Conservation (phyloP, 2,113 vertebrate species). For the Nothocercus nigrocapillus region DNA sequence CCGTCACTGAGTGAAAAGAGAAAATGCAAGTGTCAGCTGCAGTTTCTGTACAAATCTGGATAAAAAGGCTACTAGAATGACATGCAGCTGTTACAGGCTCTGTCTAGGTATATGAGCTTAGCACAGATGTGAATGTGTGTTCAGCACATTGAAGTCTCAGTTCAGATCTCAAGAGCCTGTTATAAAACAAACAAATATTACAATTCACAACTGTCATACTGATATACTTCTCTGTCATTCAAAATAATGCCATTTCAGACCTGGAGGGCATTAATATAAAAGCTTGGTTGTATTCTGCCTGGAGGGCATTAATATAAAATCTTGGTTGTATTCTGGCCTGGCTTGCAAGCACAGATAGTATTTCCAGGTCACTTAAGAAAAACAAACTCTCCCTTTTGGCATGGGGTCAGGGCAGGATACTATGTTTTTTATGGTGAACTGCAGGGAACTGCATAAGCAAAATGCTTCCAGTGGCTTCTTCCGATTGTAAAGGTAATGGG, state of each 20-base stretch:
- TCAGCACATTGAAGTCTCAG: not conserved
- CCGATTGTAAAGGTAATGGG: not conserved
- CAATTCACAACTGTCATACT: not conserved
- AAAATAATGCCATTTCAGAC: not conserved
- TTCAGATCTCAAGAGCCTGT: not conserved
- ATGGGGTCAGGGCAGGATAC: not conserved
- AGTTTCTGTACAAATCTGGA: not conserved
- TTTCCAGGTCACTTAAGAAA: not conserved
- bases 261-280: not conserved
- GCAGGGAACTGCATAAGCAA: not conserved
- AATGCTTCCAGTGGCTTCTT: not conserved
- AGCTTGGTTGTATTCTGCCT: not conserved
- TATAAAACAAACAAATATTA: not conserved
- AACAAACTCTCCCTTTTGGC: not conserved
- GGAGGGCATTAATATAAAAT: not conserved
- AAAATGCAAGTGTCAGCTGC: not conserved
- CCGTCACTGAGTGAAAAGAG: not conserved
- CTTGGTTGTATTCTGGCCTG: not conserved
- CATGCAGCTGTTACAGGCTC: accelerated
- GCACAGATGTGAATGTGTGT: accelerated
- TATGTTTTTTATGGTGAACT: not conserved
- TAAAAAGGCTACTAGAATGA: not conserved
- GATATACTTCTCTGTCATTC: not conserved
- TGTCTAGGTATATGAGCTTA: not conserved
- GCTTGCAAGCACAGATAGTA: not conserved